Evolutionary conservation across 2,888 invertebrate species (phyloP).

Genomic region (Limenitis camilla): DNA sequence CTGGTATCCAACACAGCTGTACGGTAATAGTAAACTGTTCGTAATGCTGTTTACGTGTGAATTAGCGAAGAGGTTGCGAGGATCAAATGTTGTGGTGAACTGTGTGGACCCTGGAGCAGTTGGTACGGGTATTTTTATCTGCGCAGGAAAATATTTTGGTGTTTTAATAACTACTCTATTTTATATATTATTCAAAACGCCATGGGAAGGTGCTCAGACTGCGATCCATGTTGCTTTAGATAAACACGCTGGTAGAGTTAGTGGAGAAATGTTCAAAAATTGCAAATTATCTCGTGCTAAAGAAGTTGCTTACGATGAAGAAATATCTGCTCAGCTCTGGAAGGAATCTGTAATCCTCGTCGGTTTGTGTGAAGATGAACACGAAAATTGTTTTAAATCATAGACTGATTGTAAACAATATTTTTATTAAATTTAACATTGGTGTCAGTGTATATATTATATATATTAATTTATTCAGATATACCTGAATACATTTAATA

Average conservation of each 20-base stretch:
- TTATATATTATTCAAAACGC: slow-evolving; percentile 81
- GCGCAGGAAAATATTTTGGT: slow-evolving; percentile 59
- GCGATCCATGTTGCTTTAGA: slow-evolving; percentile 82
- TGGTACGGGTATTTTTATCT: slow-evolving; percentile 82
- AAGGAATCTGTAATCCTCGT: slow-evolving; percentile 82
- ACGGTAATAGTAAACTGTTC: slow-evolving; percentile 81
- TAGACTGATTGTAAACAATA: not conserved
- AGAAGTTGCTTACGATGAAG: slow-evolving; percentile 76
- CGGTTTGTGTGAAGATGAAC: slow-evolving; percentile 77
- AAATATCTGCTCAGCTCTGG: slow-evolving; percentile 84
- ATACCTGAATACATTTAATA: too few relatives aligned
- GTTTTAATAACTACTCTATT: slow-evolving; percentile 75
- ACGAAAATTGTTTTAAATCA: slow-evolving; percentile 66
- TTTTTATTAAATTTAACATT: not conserved
- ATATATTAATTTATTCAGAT: too few relatives aligned
- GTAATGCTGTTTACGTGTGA: slow-evolving; percentile 82
- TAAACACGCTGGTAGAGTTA: slow-evolving; percentile 78
- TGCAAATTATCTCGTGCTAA: slow-evolving; percentile 77
- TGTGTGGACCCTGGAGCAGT: slow-evolving; percentile 90
- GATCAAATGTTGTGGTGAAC: slow-evolving; percentile 82
- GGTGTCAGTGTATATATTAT: too few relatives aligned
- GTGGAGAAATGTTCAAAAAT: slow-evolving; percentile 86
- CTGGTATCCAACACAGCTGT: slow-evolving; percentile 64
- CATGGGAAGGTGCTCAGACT: slow-evolving; percentile 88
- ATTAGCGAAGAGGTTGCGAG: slow-evolving; percentile 77